These are phyloP conservation scores for Gastrophryne carolinensis DNA, from an alignment of 2,797 vertebrate genomes.

Conservation along the genomic window DNA sequence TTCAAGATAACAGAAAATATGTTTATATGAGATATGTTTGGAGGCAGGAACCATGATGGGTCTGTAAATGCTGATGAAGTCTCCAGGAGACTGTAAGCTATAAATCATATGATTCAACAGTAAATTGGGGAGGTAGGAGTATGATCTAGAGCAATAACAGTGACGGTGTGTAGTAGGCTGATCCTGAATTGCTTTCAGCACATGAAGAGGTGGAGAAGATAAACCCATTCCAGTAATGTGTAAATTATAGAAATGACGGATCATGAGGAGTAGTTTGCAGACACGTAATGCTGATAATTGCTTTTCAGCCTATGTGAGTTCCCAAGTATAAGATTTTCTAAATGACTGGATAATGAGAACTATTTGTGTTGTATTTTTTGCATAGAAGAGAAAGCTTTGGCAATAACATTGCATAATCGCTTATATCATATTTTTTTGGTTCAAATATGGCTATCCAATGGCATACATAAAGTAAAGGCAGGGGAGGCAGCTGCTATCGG, in stretches of 20 bases:
- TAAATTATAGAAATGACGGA: neutral
- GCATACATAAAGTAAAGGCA: no score
- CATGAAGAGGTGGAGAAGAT: neutral
- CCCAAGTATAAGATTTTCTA: neutral
- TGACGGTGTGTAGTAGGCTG: neutral
- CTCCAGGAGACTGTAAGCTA: neutral
- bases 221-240: neutral
- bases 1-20: no score
- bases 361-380: neutral
- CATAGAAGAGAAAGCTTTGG: neutral
- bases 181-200: neutral
- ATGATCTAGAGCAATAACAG: neutral
- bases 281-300: neutral
- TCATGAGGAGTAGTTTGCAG: neutral
- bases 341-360: neutral
- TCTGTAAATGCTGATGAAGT: no score
- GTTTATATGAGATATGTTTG: no score
- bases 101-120: neutral
- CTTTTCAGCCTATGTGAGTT: neutral
- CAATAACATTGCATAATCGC: neutral
- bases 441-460: no score
- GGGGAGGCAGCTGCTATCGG: no score
- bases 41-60: neutral
- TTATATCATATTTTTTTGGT: no score
- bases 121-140: neutral